phyloP scores from a whole-genome alignment of 2,888 invertebrate genomes.

The Macropis europaea region DNA sequence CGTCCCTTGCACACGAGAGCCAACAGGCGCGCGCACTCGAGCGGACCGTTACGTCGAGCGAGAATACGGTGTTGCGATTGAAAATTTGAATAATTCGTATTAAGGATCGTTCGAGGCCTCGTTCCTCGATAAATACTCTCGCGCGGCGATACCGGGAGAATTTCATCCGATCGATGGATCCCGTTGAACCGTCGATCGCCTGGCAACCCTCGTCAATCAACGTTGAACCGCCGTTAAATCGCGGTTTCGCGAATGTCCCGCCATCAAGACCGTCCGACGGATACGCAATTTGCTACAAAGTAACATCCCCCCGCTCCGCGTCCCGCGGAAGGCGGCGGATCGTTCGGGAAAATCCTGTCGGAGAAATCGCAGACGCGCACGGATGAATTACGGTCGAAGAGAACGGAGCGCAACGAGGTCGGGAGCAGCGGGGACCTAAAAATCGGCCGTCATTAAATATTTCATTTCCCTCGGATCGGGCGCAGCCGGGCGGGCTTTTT shows the following conservation, averaged over 20 bases:
- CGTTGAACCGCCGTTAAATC: background rate
- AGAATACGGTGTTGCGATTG: conserved; percentile 20
- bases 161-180: too few species aligned
- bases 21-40: too few species aligned
- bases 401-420: background rate
- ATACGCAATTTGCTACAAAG: background rate
- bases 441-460: background rate
- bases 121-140: background rate
- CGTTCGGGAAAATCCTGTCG: too few species aligned
- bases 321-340: too few species aligned
- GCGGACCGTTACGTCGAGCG: conserved; percentile 28
- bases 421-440: too few species aligned
- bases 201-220: background rate
- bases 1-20: too few species aligned
- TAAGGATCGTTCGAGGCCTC: conserved; percentile 10
- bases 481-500: conserved; percentile 23
- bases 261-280: background rate
- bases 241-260: background rate
- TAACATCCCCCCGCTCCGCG: background rate
- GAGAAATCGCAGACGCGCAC: background rate
- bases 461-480: background rate
- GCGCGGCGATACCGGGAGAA: too few species aligned
- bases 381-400: background rate
- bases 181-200: background rate
- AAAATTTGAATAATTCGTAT: conserved; percentile 46